Percentiles rank a stretch among this genome's conserved stretches.
These are phyloP conservation scores for Orthosia gracilis DNA, from an alignment of 2,888 invertebrate species.

Conservation along the genomic window DNA sequence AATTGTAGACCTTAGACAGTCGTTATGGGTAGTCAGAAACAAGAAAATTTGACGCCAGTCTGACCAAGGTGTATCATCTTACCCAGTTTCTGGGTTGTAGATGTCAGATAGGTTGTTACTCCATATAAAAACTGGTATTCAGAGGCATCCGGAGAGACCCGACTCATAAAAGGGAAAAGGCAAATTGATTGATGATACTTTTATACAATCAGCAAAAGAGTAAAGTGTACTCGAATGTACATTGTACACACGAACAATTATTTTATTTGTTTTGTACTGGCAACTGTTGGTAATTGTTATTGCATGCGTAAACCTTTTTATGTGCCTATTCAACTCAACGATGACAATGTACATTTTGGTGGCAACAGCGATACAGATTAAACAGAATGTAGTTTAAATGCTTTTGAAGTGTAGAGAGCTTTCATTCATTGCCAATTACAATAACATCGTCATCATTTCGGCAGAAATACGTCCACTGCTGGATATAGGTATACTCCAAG, in stretches of 20 bases:
- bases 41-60: no score
- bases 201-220: neutral
- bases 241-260: slow-evolving; percentile 3
- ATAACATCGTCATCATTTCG: no score
- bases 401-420: neutral
- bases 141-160: no score
- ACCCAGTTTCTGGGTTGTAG: no score
- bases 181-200: neutral
- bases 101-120: no score
- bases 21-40: no score
- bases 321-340: neutral
- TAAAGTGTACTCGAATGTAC: neutral
- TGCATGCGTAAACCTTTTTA: neutral
- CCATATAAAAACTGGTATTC: no score
- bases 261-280: slow-evolving; percentile 19
- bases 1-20: no score
- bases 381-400: slow-evolving; percentile 2
- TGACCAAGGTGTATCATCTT: no score
- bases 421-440: neutral
- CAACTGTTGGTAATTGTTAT: neutral
- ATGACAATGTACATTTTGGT: slow-evolving; percentile 5
- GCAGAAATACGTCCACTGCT: no score
- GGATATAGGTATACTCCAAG: no score
- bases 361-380: neutral
- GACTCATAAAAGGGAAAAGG: no score